These are phyloP conservation scores for Nycticryphes semicollaris DNA, from an alignment of 2,113 vertebrate genomes.

Conservation along the genomic window DNA sequence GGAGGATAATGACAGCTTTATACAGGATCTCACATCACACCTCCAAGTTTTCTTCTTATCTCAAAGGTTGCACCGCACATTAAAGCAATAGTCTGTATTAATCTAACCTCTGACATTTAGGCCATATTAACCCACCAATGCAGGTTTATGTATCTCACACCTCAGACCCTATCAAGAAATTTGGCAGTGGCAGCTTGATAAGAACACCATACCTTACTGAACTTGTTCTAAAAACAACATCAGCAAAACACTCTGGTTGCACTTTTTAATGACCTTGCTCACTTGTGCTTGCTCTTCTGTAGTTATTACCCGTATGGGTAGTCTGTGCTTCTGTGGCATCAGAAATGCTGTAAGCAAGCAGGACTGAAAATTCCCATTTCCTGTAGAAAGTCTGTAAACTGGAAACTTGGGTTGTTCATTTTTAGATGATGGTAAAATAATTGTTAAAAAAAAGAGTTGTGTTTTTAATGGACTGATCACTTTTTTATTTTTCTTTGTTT, in stretches of 20 bases:
- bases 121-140: conserved; percentile 41
- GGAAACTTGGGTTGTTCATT: neutral
- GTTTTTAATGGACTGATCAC: neutral
- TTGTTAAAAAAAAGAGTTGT: neutral
- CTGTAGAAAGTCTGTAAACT: neutral
- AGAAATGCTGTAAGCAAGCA: neutral
- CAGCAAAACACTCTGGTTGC: conserved; percentile 44
- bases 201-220: conserved; percentile 56
- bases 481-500: neutral
- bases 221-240: conserved; percentile 80
- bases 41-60: conserved; percentile 71
- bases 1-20: conserved; percentile 67
- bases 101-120: conserved; percentile 68
- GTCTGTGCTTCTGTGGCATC: neutral
- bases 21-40: conserved; percentile 76
- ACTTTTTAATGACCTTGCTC: conserved; percentile 70
- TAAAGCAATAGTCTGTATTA: conserved; percentile 72
- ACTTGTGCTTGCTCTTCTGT: neutral
- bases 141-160: conserved; percentile 82
- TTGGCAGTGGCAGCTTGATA: conserved; percentile 72
- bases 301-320: neutral
- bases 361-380: neutral
- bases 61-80: conserved; percentile 63
- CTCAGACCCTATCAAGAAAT: conserved; percentile 74
- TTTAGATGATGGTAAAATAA: neutral